Evolutionary conservation across 2,797 vertebrate genomes (phyloP).

Genomic region (Rallus crepitans): DNA sequence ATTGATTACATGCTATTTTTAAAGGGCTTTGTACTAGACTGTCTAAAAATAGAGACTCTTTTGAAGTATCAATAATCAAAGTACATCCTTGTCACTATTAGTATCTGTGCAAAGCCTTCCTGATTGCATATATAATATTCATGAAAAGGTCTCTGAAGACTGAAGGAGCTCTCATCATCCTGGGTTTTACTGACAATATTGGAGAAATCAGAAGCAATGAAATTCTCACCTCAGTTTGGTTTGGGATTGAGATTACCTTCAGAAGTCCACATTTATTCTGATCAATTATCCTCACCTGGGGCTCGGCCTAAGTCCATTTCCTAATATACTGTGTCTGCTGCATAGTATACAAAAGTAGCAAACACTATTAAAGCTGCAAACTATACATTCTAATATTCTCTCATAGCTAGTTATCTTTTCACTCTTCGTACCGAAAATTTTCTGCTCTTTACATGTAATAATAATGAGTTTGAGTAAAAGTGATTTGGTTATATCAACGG

Average conservation of each 20-base stretch:
- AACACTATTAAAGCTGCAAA: not conserved
- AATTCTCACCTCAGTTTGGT: not conserved
- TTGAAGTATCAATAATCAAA: conserved; percentile 36
- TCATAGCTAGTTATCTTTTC: not conserved
- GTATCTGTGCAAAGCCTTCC: not conserved
- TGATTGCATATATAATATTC: not conserved
- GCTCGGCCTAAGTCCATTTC: not conserved
- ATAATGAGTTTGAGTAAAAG: not conserved
- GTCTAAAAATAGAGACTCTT: conserved; percentile 24
- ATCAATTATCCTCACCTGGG: not conserved
- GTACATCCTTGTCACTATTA: conserved; percentile 16
- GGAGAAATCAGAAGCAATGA: not conserved
- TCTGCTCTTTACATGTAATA: not conserved
- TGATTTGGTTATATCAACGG: not conserved
- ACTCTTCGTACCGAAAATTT: not conserved
- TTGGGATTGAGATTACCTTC: not conserved
- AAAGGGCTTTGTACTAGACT: not conserved
- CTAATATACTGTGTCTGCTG: not conserved
- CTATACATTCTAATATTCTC: not conserved
- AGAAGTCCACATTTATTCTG: not conserved
- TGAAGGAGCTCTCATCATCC: not conserved
- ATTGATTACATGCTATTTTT: not conserved
- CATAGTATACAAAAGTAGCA: not conserved
- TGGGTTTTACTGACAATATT: not conserved
- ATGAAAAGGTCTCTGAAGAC: not conserved